A percentile compares a stretch with the other conserved stretches of the same genome.
Evolutionary conservation across 2,113 vertebrate species (phyloP).

Genomic region (Stictonetta naevosa): DNA sequence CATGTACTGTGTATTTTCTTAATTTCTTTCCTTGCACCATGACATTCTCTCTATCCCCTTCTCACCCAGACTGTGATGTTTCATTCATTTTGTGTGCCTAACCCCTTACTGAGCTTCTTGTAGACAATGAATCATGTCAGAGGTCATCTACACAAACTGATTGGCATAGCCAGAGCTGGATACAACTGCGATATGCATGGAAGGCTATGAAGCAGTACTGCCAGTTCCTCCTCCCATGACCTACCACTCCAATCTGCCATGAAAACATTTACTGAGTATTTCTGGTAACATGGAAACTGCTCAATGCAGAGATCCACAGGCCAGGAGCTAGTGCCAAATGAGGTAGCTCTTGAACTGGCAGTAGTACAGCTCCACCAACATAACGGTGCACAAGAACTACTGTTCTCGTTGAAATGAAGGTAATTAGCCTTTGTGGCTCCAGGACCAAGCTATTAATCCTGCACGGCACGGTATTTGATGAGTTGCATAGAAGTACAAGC

Average conservation of each 20-base stretch:
- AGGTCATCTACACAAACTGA: conserved; percentile 14
- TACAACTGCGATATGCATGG: background rate
- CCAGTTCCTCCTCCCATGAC: conserved; percentile 16
- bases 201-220: background rate
- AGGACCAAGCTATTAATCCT: background rate
- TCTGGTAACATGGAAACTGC: background rate
- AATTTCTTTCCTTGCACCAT: background rate
- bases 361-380: background rate
- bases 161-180: background rate
- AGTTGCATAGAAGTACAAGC: background rate
- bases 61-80: background rate
- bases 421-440: background rate
- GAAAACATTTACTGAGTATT: background rate
- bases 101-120: background rate
- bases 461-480: background rate
- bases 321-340: background rate
- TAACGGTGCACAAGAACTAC: background rate
- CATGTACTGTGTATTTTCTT: background rate
- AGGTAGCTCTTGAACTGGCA: background rate
- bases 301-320: background rate
- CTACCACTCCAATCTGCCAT: background rate
- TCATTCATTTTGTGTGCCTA: conserved; percentile 2
- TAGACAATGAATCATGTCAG: conserved; percentile 31
- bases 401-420: background rate
- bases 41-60: background rate